A percentile compares a stretch with the other conserved stretches of the same genome.
Conservation (phyloP, 2,888 invertebrate genomes). For the Epirrhoe tristata region DNA sequence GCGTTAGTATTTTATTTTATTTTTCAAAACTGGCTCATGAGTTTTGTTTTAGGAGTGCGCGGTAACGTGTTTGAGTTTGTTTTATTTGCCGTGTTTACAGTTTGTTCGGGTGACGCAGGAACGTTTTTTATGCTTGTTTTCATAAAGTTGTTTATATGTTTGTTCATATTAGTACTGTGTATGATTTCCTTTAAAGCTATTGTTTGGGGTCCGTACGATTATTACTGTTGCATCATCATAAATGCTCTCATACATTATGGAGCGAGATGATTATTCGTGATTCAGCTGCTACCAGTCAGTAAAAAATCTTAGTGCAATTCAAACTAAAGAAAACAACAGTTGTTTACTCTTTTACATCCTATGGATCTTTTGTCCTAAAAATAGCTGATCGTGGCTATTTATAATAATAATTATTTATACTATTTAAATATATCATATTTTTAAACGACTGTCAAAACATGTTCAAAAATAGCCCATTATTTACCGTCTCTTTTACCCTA, state of each 20-base stretch:
- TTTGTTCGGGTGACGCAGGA: conserved; percentile 36
- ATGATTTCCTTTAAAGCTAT: not conserved
- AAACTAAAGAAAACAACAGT: too few species aligned
- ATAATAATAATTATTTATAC: not conserved
- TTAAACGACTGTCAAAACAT: conserved; percentile 3
- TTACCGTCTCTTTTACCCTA: conserved; percentile 44
- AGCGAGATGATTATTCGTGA: too few species aligned
- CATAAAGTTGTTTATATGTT: conserved; percentile 19
- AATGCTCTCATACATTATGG: not conserved
- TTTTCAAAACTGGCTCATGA: conserved; percentile 39
- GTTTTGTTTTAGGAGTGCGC: conserved; percentile 43
- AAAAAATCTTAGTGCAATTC: not conserved
- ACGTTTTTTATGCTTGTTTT: conserved; percentile 45
- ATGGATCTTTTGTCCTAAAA: not conserved
- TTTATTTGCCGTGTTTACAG: conserved; percentile 42
- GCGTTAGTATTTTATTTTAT: conserved; percentile 45
- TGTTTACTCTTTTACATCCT: not conserved
- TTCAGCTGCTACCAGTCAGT: not conserved
- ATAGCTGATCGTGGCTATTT: not conserved
- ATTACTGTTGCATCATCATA: not conserved
- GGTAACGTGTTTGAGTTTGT: conserved; percentile 42
- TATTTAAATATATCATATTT: too few species aligned
- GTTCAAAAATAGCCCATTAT: conserved; percentile 44
- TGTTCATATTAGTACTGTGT: conserved; percentile 3
- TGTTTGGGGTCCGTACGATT: not conserved